phyloP scores from a whole-genome alignment of 2,113 vertebrate species.

The Phrynocephalus versicolor region DNA sequence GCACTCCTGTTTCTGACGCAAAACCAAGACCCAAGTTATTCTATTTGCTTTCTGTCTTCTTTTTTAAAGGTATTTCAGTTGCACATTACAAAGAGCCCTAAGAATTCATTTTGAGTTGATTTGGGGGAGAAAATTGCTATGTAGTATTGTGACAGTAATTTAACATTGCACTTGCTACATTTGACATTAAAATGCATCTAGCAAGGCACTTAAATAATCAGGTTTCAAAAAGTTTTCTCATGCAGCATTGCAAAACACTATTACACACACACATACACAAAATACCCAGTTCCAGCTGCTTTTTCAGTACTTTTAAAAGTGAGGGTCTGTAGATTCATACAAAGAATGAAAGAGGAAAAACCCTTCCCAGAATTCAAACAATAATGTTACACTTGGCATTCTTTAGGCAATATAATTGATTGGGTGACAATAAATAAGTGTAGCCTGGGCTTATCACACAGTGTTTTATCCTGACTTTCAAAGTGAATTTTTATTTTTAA shows the following conservation, averaged over 20 bases:
- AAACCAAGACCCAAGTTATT: neutral
- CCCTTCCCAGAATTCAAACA: conserved; percentile 1
- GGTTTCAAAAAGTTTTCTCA: conserved; percentile 32
- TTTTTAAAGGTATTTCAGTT: conserved; percentile 31
- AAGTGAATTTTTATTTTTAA: conserved; percentile 27
- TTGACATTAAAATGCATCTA: conserved; percentile 43
- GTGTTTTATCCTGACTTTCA: conserved; percentile 26
- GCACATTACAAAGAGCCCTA: neutral
- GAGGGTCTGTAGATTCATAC: conserved; percentile 17
- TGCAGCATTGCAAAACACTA: conserved; percentile 17
- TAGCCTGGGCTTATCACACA: neutral
- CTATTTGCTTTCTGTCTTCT: conserved; percentile 31
- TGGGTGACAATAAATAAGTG: neutral
- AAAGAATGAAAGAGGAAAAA: conserved; percentile 36
- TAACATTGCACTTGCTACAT: conserved; percentile 55
- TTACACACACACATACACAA: conserved; percentile 6
- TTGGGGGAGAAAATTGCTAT: conserved; percentile 50
- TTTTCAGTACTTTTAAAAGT: conserved; percentile 21
- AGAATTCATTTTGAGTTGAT: conserved; percentile 36
- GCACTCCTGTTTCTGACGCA: neutral
- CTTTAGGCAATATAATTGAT: conserved; percentile 7
- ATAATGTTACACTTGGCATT: conserved; percentile 8
- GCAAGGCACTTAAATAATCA: conserved; percentile 19
- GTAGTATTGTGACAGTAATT: conserved; percentile 33
- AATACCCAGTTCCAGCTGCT: neutral